Evolutionary conservation across 2,888 invertebrate genomes (phyloP).

Genomic region (Cerceris rybyensis): DNA sequence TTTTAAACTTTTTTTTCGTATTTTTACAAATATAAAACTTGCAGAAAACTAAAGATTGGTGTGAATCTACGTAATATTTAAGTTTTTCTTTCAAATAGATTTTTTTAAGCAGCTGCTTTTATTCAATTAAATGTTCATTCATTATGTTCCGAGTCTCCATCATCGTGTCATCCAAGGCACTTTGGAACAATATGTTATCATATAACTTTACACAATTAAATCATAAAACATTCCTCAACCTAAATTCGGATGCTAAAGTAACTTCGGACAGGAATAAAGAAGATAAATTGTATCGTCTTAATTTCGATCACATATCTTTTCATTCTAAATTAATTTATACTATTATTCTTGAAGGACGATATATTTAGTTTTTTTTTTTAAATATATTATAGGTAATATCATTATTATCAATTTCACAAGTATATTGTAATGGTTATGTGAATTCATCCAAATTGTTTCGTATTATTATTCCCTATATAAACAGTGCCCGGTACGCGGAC

Average conservation of each 20-base stretch:
- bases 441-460: slow-evolving; percentile 51
- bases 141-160: slow-evolving; percentile 24
- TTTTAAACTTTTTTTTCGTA: too few species aligned
- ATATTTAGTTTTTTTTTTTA: slow-evolving; percentile 7
- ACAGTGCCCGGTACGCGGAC: slow-evolving; percentile 72
- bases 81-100: not conserved
- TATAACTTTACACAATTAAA: slow-evolving; percentile 47
- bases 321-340: slow-evolving; percentile 24
- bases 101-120: too few species aligned
- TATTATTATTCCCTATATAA: slow-evolving; percentile 47
- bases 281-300: slow-evolving; percentile 23
- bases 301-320: slow-evolving; percentile 8
- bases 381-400: slow-evolving; percentile 47
- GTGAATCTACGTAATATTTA: not conserved
- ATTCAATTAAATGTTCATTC: too few species aligned
- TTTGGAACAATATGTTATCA: slow-evolving; percentile 48
- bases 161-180: slow-evolving; percentile 69
- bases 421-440: slow-evolving; percentile 40
- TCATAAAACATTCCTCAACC: slow-evolving; percentile 23
- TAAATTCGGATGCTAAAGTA: slow-evolving; percentile 29
- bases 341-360: slow-evolving; percentile 30
- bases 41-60: not conserved
- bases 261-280: slow-evolving; percentile 31
- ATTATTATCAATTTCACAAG: slow-evolving; percentile 49
- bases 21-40: too few species aligned